Evolutionary conservation across 2,113 vertebrate genomes (phyloP).

Genomic region (Caretta caretta): DNA sequence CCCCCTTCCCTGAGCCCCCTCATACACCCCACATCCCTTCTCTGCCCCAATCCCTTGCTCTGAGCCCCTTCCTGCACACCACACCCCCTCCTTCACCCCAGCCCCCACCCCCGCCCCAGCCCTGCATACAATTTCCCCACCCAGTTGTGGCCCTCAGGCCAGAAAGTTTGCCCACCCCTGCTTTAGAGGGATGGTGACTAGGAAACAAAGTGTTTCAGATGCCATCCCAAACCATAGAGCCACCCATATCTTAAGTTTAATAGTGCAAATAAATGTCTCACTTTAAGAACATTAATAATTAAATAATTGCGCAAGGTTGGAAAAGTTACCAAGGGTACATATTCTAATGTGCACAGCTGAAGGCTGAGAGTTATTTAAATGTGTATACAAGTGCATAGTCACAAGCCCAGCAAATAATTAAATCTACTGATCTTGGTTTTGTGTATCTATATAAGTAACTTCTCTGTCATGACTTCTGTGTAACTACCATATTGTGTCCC

Average conservation of each 20-base stretch:
- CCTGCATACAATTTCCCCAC: too few relatives aligned
- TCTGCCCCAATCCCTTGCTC: too few relatives aligned
- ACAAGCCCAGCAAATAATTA: not conserved
- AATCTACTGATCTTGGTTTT: not conserved
- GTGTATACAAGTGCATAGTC: not conserved
- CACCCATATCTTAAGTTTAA: not conserved
- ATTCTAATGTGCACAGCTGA: not conserved
- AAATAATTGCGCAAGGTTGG: not conserved
- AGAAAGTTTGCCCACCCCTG: too few relatives aligned
- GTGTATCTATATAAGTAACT: not conserved
- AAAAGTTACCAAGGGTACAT: not conserved
- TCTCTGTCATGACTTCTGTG: not conserved
- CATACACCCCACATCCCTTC: too few relatives aligned
- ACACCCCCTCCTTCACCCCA: too few relatives aligned
- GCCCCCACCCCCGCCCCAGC: too few relatives aligned
- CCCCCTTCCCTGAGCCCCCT: too few relatives aligned
- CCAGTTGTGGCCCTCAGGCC: too few relatives aligned
- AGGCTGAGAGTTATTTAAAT: not conserved
- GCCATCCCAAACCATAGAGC: too few relatives aligned
- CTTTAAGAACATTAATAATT: not conserved
- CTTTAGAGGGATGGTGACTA: too few relatives aligned
- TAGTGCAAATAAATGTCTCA: not conserved
- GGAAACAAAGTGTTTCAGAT: too few relatives aligned
- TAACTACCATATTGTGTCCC: not conserved
- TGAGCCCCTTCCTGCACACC: too few relatives aligned